Base-by-base conservation (phyloP, 2,888 invertebrate genomes). In the Metallyticus violacea region DNA sequence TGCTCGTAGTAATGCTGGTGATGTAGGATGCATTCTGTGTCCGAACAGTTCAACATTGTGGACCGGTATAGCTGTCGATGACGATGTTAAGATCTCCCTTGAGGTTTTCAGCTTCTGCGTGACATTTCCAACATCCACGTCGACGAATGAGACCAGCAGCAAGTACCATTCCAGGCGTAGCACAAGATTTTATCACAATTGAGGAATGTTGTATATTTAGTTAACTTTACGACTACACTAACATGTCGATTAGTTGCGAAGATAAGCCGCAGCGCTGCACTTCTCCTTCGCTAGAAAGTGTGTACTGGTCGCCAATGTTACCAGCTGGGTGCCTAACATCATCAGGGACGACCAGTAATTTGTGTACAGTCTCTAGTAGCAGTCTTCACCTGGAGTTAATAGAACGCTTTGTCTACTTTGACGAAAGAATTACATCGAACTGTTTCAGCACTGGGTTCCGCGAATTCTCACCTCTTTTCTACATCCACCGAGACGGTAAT, bases 11-110 rank as follows among this genome's bases (percentile, higher is more conserved):
- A 95, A 91, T 95, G 95, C 91, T 95, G 95, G 91, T 95, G 95
- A 92, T 95, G 95, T 91, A 95, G 92, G 91, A 95, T 95, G 93
- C 96, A 96, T 93, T 95, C 95, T 93, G 95, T 93, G 93, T 95
- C 95, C 89, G 95, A 95, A 92, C 96, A 96, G 92, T 96, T 95
- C 92, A 96, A 93, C 96, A 96, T 96, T 27, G n/a, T 81, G 25
- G 25, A 62, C 9, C 4, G n/a, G n/a, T n/a, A n/a, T n/a, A n/a
- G n/a, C n/a, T n/a, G n/a, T n/a, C n/a, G 40, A 62, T 62, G 40
- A 15, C 15, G 40, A 0, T 62, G 40, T 22, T 62, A n/a, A n/a
- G n/a, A n/a, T n/a, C n/a, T n/a, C n/a, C n/a, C n/a, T n/a, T n/a
- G n/a, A n/a, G n/a, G n/a, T 62, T 22, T 62, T 62, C 40, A 62